A percentile compares a stretch with the other conserved stretches of the same genome.
Evolutionary conservation across 1,140 invertebrate genomes (phyloP).

Genomic region (Rhyacophila brunnea): DNA sequence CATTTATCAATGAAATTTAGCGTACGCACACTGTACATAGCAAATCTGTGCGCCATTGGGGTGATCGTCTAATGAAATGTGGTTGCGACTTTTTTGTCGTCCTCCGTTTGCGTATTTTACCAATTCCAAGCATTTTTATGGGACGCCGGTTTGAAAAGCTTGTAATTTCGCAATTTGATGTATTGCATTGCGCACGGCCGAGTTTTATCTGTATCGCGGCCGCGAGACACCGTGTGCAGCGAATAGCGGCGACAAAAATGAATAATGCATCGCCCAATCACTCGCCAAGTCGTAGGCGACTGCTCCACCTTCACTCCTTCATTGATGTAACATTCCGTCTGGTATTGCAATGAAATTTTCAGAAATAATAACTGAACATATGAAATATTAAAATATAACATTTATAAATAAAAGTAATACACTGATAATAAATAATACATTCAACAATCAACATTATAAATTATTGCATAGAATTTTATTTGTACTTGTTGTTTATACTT

Average conservation of each 20-base stretch:
- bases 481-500: too few species aligned
- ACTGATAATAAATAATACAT: too few species aligned
- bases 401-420: too few species aligned
- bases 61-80: slow-evolving; percentile 22
- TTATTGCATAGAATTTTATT: too few species aligned
- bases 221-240: not conserved
- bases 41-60: not conserved
- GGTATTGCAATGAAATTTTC: too few species aligned
- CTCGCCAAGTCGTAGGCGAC: slow-evolving; percentile 6
- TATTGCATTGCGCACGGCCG: slow-evolving; percentile 11
- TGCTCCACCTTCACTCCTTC: slow-evolving; percentile 8
- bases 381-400: too few species aligned
- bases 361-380: too few species aligned
- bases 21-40: too few species aligned
- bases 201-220: slow-evolving; percentile 14
- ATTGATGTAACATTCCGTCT: too few species aligned
- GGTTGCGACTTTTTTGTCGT: slow-evolving; percentile 21
- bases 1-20: too few species aligned
- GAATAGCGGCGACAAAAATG: slow-evolving; percentile 8
- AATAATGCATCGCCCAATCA: slow-evolving; percentile 32
- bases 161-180: slow-evolving; percentile 32
- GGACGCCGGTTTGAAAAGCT: slow-evolving; percentile 29
- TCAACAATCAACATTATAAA: too few species aligned
- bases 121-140: slow-evolving; percentile 31
- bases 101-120: slow-evolving; percentile 25